Conservation (phyloP, 2,113 vertebrate species). For the Isurus oxyrinchus region DNA sequence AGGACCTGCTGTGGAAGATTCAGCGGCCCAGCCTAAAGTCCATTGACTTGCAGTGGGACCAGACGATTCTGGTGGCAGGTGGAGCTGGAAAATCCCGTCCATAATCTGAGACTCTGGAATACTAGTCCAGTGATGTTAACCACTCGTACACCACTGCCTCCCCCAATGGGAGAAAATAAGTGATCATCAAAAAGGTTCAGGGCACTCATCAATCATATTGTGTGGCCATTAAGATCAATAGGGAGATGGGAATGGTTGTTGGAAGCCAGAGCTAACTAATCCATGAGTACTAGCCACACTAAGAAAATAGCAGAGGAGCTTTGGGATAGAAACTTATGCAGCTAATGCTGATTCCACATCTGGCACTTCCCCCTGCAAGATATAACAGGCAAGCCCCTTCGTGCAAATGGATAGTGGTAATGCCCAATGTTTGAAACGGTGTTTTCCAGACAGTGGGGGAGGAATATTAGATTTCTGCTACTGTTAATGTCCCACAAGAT, state of each 20-base stretch:
- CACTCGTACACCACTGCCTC: too few species aligned
- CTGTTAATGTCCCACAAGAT: neutral
- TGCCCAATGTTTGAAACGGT: neutral
- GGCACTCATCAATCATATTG: neutral
- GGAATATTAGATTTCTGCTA: neutral
- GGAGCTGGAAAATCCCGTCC: too few species aligned
- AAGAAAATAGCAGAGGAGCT: neutral
- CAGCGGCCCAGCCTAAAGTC: too few species aligned
- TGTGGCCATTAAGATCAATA: neutral
- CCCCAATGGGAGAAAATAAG: too few species aligned
- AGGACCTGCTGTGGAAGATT: too few species aligned
- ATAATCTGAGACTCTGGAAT: too few species aligned
- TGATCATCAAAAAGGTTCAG: neutral
- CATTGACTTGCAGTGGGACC: too few species aligned
- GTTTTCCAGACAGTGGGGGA: neutral
- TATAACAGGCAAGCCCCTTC: neutral
- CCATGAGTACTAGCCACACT: neutral
- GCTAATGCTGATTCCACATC: neutral
- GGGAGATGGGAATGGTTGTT: neutral
- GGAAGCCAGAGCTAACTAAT: neutral
- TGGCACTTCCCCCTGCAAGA: neutral
- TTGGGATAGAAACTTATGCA: neutral
- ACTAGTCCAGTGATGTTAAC: too few species aligned
- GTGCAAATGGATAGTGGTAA: neutral
- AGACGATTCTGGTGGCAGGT: too few species aligned